Evolutionary conservation across 2,888 invertebrate species (phyloP).

Genomic region (Chalcosyrphus nemorum): DNA sequence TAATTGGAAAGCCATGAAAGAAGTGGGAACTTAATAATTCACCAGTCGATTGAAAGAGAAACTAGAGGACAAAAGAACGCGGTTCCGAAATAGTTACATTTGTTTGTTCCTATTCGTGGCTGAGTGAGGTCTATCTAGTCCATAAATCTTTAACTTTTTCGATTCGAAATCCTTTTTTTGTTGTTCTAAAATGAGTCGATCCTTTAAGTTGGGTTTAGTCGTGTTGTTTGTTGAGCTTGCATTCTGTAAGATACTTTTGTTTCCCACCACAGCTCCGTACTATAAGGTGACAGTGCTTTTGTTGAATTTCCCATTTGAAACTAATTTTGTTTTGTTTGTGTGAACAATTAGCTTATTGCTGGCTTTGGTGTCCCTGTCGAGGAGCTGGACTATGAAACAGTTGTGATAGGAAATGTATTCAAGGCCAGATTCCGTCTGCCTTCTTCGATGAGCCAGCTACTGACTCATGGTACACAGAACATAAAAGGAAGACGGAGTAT

Average conservation of each 20-base stretch:
- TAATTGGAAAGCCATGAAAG: constrained; percentile 29
- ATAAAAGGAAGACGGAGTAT: not conserved
- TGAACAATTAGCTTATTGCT: constrained; percentile 28
- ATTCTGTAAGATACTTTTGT: constrained; percentile 14
- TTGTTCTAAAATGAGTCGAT: constrained; percentile 21
- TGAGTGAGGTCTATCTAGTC: constrained; percentile 7
- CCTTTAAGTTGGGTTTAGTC: not conserved
- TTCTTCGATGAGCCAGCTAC: constrained; percentile 34
- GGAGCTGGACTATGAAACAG: constrained; percentile 38
- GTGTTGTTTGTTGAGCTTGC: not conserved
- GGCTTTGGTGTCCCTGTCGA: constrained; percentile 66
- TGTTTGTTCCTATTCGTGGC: constrained; percentile 18
- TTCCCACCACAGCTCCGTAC: constrained; percentile 27
- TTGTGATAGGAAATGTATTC: constrained; percentile 45
- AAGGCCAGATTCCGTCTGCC: constrained; percentile 47
- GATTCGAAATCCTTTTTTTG: no score
- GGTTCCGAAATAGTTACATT: not conserved
- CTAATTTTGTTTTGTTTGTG: not conserved
- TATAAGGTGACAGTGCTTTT: constrained; percentile 3
- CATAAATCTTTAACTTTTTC: no score
- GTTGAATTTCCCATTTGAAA: not conserved
- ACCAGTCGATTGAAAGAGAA: constrained; percentile 3
- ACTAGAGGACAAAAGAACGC: not conserved
- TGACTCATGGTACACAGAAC: constrained; percentile 15
- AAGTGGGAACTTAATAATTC: constrained; percentile 8